phyloP scores from a whole-genome alignment of 2,888 invertebrate genomes.

The Candidula unifasciata region DNA sequence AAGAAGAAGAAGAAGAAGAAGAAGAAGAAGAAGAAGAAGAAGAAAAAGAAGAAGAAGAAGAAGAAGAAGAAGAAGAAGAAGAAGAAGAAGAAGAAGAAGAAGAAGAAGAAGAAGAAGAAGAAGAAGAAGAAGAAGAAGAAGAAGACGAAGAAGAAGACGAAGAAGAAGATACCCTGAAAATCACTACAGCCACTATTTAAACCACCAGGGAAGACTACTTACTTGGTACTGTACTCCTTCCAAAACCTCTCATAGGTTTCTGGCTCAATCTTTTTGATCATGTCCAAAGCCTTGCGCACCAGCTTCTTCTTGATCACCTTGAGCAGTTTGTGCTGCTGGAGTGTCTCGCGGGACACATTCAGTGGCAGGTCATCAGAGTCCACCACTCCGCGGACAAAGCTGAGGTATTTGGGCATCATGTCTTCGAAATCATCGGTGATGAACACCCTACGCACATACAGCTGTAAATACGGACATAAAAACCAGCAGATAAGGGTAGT shows the following conservation, averaged over 20 bases:
- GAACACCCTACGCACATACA: slow-evolving; percentile 98
- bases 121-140: too few species aligned
- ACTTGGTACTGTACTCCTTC: slow-evolving; percentile 99
- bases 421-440: slow-evolving; percentile 99
- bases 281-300: slow-evolving; percentile 96
- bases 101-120: too few species aligned
- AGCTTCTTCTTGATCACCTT: slow-evolving; percentile 99
- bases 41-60: too few species aligned
- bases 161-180: too few species aligned
- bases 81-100: too few species aligned
- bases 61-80: too few species aligned
- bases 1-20: too few species aligned
- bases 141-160: too few species aligned
- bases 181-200: too few species aligned
- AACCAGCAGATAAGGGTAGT: too few species aligned
- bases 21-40: too few species aligned
- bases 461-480: slow-evolving; percentile 73
- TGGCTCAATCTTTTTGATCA: slow-evolving; percentile 96
- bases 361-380: slow-evolving; percentile 99
- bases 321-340: slow-evolving; percentile 98
- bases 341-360: slow-evolving; percentile 97
- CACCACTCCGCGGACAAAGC: slow-evolving; percentile 96
- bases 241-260: slow-evolving; percentile 95
- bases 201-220: slow-evolving; percentile 70
- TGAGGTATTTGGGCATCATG: slow-evolving; percentile 98